Evolutionary conservation across 35 echinoderm and acorn worm species (phyloP).

Genomic region (Eucidaris tribuloides): DNA sequence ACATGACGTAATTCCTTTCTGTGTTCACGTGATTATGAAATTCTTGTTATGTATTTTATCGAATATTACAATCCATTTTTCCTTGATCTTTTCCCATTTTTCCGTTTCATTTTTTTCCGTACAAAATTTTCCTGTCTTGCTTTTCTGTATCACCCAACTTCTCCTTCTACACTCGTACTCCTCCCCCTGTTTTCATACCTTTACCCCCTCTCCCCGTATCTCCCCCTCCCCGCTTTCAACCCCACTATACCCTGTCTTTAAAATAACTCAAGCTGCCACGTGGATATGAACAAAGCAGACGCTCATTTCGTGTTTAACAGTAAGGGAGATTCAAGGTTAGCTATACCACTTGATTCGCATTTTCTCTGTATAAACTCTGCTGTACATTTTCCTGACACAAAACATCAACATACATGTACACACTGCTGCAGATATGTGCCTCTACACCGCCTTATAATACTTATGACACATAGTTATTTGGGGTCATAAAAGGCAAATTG

Average conservation of each 20-base stretch:
- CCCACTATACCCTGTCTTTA: neutral
- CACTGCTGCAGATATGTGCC: too few species aligned
- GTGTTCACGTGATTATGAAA: neutral
- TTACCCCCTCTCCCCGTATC: too few species aligned
- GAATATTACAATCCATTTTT: neutral
- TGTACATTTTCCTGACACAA: too few species aligned
- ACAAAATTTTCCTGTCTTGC: neutral
- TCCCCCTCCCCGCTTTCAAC: conserved; percentile 4
- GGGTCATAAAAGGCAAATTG: too few species aligned
- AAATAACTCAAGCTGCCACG: conserved; percentile 42
- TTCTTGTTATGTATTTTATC: too few species aligned
- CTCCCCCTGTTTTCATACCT: neutral
- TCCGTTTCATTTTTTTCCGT: neutral
- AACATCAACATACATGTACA: too few species aligned
- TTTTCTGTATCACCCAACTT: neutral
- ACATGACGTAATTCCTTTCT: neutral
- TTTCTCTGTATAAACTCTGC: too few species aligned
- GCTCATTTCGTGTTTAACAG: conserved; percentile 78
- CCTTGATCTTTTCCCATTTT: neutral
- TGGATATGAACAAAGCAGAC: conserved; percentile 43
- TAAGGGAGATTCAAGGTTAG: conserved; percentile 81
- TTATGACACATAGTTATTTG: too few species aligned
- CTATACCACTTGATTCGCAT: too few species aligned
- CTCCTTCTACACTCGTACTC: neutral
- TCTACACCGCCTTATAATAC: too few species aligned